Evolutionary conservation across 1,140 invertebrate genomes (phyloP).

Genomic region (Pachypsylla venusta): DNA sequence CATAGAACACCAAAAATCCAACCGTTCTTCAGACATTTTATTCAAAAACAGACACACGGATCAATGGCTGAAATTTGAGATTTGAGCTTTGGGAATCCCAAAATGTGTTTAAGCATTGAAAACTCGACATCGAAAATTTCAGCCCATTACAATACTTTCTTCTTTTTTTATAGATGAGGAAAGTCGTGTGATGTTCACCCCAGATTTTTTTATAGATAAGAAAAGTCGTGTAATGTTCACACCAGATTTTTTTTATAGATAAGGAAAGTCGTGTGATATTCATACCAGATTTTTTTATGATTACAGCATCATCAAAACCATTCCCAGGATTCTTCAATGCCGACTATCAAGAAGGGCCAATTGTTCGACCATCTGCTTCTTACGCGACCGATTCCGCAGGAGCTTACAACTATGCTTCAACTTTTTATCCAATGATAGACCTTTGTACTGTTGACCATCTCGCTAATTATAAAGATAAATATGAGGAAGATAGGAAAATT

Average conservation of each 20-base stretch:
- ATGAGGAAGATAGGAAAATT: too few relatives aligned
- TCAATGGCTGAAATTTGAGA: too few relatives aligned
- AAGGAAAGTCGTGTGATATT: not conserved
- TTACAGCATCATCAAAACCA: not conserved
- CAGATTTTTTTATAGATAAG: not conserved
- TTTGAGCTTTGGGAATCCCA: too few relatives aligned
- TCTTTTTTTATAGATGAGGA: too few relatives aligned
- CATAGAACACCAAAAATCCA: not conserved
- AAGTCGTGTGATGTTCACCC: too few relatives aligned
- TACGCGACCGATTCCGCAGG: not conserved
- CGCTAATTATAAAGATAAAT: too few relatives aligned
- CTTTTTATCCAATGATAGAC: conserved; percentile 1
- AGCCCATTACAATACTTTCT: too few relatives aligned
- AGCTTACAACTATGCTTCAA: not conserved
- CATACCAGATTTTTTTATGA: not conserved
- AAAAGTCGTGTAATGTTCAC: not conserved
- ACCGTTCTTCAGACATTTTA: not conserved
- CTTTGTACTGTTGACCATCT: not conserved
- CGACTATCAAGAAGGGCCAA: not conserved
- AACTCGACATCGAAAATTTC: too few relatives aligned
- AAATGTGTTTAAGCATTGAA: too few relatives aligned
- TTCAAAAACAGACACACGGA: too few relatives aligned
- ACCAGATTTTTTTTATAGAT: not conserved
- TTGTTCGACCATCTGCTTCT: not conserved
- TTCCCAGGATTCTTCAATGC: not conserved